phyloP scores from a whole-genome alignment of 37 sponge, comb jelly and placozoan genomes.

The Oopsacas minuta region DNA sequence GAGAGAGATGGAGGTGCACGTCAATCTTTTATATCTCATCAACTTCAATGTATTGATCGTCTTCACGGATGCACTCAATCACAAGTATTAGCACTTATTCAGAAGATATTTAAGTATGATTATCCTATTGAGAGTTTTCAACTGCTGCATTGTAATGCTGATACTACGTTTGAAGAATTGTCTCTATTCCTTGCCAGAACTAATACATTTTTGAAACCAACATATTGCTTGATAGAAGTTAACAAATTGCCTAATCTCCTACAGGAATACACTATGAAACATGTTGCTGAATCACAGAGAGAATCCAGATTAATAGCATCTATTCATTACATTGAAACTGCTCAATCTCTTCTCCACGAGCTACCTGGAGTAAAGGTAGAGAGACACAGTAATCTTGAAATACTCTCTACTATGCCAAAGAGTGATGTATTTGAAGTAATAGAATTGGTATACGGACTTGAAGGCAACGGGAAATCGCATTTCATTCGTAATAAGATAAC shows the following conservation, averaged over 20 bases:
- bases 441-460: background rate
- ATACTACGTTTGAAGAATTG: background rate
- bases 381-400: background rate
- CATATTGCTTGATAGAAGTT: background rate
- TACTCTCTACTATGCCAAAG: background rate
- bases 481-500: constrained; percentile 53
- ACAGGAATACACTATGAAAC: constrained; percentile 18
- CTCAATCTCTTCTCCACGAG: constrained; percentile 24
- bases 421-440: background rate
- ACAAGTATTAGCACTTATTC: background rate
- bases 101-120: background rate
- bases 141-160: background rate
- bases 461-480: constrained; percentile 86
- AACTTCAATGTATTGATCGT: background rate
- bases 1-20: background rate
- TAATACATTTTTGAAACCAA: background rate
- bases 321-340: constrained; percentile 23
- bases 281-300: constrained; percentile 7
- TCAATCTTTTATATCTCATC: background rate
- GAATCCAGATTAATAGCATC: background rate
- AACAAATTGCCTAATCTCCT: constrained; percentile 7
- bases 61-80: background rate
- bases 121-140: background rate
- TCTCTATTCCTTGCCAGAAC: background rate
- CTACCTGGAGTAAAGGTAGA: constrained; percentile 23